Evolutionary conservation across 2,888 invertebrate species (phyloP).

Genomic region (Euzophera pinguis): DNA sequence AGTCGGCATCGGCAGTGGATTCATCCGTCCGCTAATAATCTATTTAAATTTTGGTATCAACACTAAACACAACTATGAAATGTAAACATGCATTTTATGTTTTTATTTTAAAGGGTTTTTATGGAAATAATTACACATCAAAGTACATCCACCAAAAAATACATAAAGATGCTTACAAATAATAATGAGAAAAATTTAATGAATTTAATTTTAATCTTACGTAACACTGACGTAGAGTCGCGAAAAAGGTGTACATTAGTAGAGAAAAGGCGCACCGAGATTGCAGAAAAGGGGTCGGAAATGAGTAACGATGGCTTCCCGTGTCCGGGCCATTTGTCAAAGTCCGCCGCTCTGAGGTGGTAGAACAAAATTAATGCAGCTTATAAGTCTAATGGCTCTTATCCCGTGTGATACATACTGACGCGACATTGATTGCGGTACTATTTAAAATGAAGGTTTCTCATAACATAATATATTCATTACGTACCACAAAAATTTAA

Average conservation of each 20-base stretch:
- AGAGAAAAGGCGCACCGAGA: slow-evolving; percentile 40
- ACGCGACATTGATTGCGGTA: not conserved
- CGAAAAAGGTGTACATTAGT: slow-evolving; percentile 54
- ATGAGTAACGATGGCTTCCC: slow-evolving; percentile 68
- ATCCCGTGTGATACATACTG: not conserved
- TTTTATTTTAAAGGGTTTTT: too few relatives aligned
- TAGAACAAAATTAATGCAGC: slow-evolving; percentile 50
- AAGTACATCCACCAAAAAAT: not conserved
- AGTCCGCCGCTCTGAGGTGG: slow-evolving; percentile 53
- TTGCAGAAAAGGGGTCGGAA: slow-evolving; percentile 56
- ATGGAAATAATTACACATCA: not conserved
- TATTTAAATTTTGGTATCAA: too few relatives aligned
- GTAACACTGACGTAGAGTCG: slow-evolving; percentile 24
- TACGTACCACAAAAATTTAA: not conserved
- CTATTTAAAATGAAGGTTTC: not conserved
- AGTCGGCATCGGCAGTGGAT: too few relatives aligned
- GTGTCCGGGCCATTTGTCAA: slow-evolving; percentile 70
- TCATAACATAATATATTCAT: not conserved
- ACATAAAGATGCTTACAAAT: not conserved
- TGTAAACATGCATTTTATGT: too few relatives aligned
- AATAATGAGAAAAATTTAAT: not conserved
- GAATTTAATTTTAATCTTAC: not conserved
- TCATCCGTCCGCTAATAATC: too few relatives aligned
- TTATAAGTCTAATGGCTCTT: slow-evolving; percentile 29
- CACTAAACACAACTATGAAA: too few relatives aligned